Evolutionary conservation across 2,888 invertebrate genomes (phyloP).

Genomic region (Amblyteles armatorius): DNA sequence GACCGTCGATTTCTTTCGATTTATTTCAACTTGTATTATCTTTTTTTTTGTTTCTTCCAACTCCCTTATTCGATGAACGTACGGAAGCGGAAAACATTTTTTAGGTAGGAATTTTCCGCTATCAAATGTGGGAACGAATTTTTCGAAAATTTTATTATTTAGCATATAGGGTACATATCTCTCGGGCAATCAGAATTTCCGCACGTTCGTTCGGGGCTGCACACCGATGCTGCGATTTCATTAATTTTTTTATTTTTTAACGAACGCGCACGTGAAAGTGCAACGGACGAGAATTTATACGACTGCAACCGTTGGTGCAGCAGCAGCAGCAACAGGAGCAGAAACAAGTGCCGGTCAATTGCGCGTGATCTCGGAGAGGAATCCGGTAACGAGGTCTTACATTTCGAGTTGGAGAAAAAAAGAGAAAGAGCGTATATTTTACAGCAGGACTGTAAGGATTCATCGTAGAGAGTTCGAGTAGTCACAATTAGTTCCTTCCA

Average conservation of each 20-base stretch:
- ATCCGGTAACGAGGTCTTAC: conserved; percentile 72
- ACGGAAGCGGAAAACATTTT: not conserved
- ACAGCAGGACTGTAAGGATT: conserved; percentile 50
- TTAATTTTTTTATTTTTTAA: conserved; percentile 44
- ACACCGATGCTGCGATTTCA: conserved; percentile 5
- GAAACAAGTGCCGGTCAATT: conserved; percentile 61
- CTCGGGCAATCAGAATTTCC: no score
- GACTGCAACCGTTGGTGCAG: conserved; percentile 45
- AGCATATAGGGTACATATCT: no score
- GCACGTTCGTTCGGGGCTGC: not conserved
- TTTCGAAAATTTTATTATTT: no score
- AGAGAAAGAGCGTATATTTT: conserved; percentile 29
- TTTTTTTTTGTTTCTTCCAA: not conserved
- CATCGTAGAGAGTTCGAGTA: conserved; percentile 49
- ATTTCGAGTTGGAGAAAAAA: conserved; percentile 54
- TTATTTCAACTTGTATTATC: conserved; percentile 48
- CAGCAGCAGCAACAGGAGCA: conserved; percentile 14
- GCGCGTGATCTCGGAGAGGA: conserved; percentile 63
- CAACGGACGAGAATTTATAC: conserved; percentile 68
- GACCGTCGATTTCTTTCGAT: conserved; percentile 28
- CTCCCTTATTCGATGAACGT: not conserved
- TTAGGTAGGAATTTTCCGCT: no score
- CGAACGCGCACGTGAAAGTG: conserved; percentile 68
- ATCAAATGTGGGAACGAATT: no score
- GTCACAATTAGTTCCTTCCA: not conserved